Percentiles rank a stretch among this genome's conserved stretches.
These are phyloP conservation scores for Brachyptera putata DNA, from an alignment of 2,888 invertebrate genomes.

Conservation along the genomic window DNA sequence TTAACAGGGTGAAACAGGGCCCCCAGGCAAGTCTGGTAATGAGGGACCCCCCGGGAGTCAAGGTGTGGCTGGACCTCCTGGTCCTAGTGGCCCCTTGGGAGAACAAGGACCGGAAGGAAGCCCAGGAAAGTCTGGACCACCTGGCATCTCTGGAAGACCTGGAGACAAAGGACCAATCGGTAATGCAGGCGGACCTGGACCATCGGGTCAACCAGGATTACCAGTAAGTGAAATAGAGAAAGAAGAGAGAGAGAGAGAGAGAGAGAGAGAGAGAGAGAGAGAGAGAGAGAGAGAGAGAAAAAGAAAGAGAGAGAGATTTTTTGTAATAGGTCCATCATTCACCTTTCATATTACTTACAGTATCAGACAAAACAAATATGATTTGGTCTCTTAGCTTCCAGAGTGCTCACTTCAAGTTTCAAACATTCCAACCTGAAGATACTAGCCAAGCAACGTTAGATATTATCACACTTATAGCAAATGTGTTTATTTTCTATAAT, in stretches of 20 bases:
- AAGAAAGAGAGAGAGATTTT: no score
- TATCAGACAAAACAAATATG: no score
- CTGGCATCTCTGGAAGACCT: slow-evolving; percentile 65
- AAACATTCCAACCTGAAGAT: no score
- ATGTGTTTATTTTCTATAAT: no score
- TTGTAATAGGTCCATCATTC: no score
- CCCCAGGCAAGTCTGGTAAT: slow-evolving; percentile 64
- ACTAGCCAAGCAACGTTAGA: no score
- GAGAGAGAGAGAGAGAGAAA: no score
- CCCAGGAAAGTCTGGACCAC: slow-evolving; percentile 64
- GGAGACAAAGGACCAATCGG: slow-evolving; percentile 75
- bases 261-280: no score
- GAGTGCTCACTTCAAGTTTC: no score
- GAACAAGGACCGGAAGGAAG: slow-evolving; percentile 55
- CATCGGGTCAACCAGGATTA: slow-evolving; percentile 63
- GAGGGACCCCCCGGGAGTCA: slow-evolving; percentile 68
- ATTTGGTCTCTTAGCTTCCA: no score
- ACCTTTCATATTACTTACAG: no score
- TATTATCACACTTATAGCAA: no score
- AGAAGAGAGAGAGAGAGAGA: slow-evolving; percentile 1
- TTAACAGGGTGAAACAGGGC: slow-evolving; percentile 64
- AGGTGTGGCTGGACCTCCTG: slow-evolving; percentile 63
- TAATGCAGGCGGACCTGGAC: slow-evolving; percentile 59
- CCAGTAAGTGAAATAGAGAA: slow-evolving; percentile 53
- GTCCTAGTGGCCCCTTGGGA: slow-evolving; percentile 61